Conservation (phyloP, 2,888 invertebrate species). For the Reticulitermes lucifugus region DNA sequence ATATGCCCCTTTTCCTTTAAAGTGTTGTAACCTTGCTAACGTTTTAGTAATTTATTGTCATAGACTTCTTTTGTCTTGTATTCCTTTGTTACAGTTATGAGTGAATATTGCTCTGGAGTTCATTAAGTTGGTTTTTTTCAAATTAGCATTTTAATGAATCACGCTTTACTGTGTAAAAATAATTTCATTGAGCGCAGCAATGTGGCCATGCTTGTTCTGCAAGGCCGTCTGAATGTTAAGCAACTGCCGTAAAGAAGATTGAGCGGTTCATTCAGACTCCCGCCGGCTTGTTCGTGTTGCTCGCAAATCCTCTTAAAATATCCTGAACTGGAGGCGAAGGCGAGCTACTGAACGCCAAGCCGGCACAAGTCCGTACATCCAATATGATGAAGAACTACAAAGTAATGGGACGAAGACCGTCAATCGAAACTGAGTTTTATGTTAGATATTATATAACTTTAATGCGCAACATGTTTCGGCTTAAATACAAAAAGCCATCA, state of each 20-base stretch:
- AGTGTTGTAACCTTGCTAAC: no score
- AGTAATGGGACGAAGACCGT: no score
- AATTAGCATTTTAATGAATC: slow-evolving; percentile 6
- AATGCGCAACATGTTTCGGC: no score
- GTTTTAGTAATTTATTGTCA: no score
- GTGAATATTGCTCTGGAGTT: not conserved
- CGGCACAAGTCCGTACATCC: no score
- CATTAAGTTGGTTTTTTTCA: not conserved
- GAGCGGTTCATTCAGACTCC: not conserved
- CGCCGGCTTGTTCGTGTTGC: not conserved
- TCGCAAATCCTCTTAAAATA: not conserved
- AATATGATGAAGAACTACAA: no score
- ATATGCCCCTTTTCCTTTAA: no score
- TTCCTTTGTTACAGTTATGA: not conserved
- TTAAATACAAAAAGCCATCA: no score
- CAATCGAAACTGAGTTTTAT: no score
- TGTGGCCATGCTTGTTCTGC: no score
- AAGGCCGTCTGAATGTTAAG: not conserved
- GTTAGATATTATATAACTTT: no score
- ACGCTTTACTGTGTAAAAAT: not conserved
- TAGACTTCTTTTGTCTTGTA: not conserved
- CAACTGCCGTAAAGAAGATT: not conserved
- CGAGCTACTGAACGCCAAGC: no score
- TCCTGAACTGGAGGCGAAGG: not conserved
- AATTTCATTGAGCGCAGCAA: not conserved